phyloP scores from a whole-genome alignment of 2,888 invertebrate species.

The Cantharis lateralis region DNA sequence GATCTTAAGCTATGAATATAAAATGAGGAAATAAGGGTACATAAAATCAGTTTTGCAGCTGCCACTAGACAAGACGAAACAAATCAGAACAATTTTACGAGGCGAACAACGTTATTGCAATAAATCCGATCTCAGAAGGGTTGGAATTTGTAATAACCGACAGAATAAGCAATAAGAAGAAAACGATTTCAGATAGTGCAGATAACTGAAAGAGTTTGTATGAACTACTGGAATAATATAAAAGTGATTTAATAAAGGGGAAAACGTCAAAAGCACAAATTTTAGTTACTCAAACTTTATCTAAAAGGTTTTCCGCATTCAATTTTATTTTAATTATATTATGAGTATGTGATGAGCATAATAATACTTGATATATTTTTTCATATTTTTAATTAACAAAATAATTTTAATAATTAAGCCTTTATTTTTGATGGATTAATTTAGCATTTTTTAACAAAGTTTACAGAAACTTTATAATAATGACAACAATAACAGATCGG shows the following conservation, averaged over 20 bases:
- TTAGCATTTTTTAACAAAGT: background rate
- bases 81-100: conserved; percentile 44
- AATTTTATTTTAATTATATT: background rate
- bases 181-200: conserved; percentile 37
- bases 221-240: conserved; percentile 31
- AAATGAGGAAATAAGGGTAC: conserved; percentile 31
- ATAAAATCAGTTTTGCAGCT: conserved; percentile 32
- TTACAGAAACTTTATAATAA: background rate
- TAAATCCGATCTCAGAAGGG: conserved; percentile 49
- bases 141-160: conserved; percentile 52
- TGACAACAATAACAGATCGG: background rate
- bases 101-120: conserved; percentile 48
- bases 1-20: conserved; percentile 26
- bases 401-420: background rate
- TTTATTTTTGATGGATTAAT: background rate
- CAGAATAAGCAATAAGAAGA: conserved; percentile 48
- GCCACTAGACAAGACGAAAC: conserved; percentile 41
- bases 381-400: background rate
- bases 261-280: conserved; percentile 10
- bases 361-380: background rate
- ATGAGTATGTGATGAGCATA: background rate
- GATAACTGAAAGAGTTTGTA: conserved; percentile 30
- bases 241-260: conserved; percentile 21
- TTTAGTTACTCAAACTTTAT: background rate
- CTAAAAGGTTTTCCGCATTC: background rate